Percentiles rank a stretch among this genome's conserved stretches.
Conservation (phyloP, 1,140 invertebrate species). For the Ips typographus region DNA sequence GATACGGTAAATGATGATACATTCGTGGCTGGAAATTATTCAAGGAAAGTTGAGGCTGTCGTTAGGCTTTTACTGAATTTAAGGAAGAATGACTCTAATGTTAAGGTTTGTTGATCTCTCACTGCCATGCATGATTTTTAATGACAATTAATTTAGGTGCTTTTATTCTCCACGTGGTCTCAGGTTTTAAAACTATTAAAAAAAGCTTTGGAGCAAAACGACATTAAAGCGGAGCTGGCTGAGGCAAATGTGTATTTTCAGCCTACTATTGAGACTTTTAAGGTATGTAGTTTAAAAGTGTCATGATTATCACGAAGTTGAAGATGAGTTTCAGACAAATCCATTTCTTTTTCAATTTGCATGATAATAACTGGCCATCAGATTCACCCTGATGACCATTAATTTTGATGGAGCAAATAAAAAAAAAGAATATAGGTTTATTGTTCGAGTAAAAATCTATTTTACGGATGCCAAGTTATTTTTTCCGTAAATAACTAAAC, state of each 20-base stretch:
- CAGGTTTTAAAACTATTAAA: constrained; percentile 64
- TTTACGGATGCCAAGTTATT: too few species aligned
- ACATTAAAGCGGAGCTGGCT: constrained; percentile 52
- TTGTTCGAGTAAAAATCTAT: too few species aligned
- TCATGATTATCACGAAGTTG: neutral
- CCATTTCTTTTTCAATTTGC: neutral
- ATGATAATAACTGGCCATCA: too few species aligned
- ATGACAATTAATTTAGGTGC: constrained; percentile 43
- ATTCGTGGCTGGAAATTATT: constrained; percentile 61
- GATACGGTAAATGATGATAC: constrained; percentile 40
- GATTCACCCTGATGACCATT: too few species aligned
- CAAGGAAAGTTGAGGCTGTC: constrained; percentile 73
- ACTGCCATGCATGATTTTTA: constrained; percentile 11
- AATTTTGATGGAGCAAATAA: too few species aligned
- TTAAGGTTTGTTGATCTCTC: constrained; percentile 64
- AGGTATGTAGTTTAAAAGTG: constrained; percentile 50
- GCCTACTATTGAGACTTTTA: constrained; percentile 57
- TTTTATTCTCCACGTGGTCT: constrained; percentile 75
- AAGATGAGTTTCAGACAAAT: neutral
- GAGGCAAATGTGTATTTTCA: constrained; percentile 42
- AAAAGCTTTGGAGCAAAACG: constrained; percentile 63
- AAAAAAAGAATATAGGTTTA: too few species aligned
- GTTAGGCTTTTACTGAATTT: constrained; percentile 63
- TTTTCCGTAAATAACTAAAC: too few species aligned
- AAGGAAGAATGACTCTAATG: constrained; percentile 56